These are phyloP conservation scores for Phoxinus phoxinus DNA, from an alignment of 2,113 vertebrate genomes.

Conservation along the genomic window DNA sequence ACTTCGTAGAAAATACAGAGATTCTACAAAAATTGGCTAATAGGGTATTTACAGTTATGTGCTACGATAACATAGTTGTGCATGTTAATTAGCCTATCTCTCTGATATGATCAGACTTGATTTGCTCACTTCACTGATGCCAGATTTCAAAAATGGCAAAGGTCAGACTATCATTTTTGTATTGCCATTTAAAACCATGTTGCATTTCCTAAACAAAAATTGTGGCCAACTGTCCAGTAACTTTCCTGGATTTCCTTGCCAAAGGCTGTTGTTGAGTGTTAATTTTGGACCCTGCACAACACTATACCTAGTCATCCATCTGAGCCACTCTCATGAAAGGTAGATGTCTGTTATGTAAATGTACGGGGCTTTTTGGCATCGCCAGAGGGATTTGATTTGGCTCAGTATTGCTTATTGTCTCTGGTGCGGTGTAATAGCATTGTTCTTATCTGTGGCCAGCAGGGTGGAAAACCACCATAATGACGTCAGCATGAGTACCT, in stretches of 20 bases:
- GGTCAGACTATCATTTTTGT: neutral
- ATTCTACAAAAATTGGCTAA: too few relatives aligned
- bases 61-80: too few relatives aligned
- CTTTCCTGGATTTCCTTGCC: neutral
- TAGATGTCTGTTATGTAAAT: conserved; percentile 19
- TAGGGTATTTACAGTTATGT: too few relatives aligned
- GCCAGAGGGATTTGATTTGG: conserved; percentile 12
- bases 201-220: neutral
- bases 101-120: neutral
- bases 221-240: neutral
- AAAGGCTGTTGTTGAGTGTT: neutral
- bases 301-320: neutral
- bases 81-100: neutral
- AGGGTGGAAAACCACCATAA: neutral
- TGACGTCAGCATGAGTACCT: conserved; percentile 24
- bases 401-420: conserved; percentile 9
- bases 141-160: neutral
- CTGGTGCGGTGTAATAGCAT: neutral
- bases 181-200: neutral
- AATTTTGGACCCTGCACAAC: neutral
- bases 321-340: neutral
- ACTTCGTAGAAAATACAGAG: too few relatives aligned
- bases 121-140: neutral
- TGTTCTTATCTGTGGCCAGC: conserved; percentile 26
- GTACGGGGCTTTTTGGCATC: neutral